These are phyloP conservation scores for Platyrinchus mystaceus DNA, from an alignment of 2,797 vertebrate genomes.

Conservation along the genomic window DNA sequence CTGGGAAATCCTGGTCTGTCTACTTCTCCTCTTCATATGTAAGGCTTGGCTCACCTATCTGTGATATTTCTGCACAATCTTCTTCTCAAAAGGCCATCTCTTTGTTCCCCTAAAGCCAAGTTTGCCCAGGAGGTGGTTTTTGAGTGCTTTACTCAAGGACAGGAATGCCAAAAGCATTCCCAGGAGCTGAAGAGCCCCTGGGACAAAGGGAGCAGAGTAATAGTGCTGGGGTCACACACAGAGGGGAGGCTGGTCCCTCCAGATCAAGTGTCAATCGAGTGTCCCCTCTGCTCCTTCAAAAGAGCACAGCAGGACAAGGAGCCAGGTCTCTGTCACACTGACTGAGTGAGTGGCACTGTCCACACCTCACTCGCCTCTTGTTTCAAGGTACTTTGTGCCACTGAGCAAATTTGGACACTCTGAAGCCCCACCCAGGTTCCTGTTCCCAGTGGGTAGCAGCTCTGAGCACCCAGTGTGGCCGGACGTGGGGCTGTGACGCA, in stretches of 20 bases:
- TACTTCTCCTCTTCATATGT: not conserved
- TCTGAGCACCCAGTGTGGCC: fast-evolving
- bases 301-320: not conserved
- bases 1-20: not conserved
- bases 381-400: not conserved
- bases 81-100: not conserved
- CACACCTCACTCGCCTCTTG: not conserved
- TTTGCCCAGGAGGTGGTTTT: not conserved
- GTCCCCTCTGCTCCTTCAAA: not conserved
- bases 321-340: not conserved
- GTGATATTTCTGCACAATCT: not conserved
- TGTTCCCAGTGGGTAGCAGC: fast-evolving
- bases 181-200: not conserved
- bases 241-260: fast-evolving
- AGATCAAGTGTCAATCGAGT: too few species aligned
- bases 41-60: not conserved
- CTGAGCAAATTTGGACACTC: not conserved
- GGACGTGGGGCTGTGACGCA: fast-evolving
- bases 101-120: not conserved
- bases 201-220: not conserved
- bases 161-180: not conserved
- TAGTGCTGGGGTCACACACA: not conserved
- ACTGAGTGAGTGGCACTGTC: fast-evolving
- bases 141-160: not conserved
- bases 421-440: not conserved